These are phyloP conservation scores for Hylomyscus alleni DNA, from an alignment of 2,797 vertebrate species.

Conservation along the genomic window DNA sequence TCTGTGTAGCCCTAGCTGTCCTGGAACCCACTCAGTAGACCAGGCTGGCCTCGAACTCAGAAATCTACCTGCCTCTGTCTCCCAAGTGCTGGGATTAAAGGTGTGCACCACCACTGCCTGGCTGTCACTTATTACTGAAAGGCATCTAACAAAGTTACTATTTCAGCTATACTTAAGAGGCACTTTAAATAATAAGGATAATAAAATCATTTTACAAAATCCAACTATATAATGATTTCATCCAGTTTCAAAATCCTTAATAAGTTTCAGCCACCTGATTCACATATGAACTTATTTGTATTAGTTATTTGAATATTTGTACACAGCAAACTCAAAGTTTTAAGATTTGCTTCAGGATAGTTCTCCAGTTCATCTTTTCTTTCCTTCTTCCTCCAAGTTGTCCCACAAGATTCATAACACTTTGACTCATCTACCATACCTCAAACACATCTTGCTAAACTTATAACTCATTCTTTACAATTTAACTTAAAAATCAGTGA, in stretches of 20 bases:
- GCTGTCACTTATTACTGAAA: conserved; percentile 33
- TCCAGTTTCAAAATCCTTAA: conserved; percentile 49
- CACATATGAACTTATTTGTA: conserved; percentile 8
- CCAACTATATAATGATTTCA: conserved; percentile 48
- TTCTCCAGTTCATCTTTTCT: conserved; percentile 27
- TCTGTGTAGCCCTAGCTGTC: too few relatives aligned
- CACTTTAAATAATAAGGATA: conserved; percentile 57
- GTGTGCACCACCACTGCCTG: too few relatives aligned
- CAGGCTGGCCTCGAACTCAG: too few relatives aligned
- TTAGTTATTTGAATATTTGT: conserved; percentile 55
- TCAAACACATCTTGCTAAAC: not conserved
- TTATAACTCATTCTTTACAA: conserved; percentile 62
- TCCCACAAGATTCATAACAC: conserved; percentile 27
- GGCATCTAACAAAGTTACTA: conserved; percentile 48
- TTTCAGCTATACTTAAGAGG: conserved; percentile 4
- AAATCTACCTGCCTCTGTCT: too few relatives aligned
- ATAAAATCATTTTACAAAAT: conserved; percentile 51
- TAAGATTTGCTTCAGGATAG: conserved; percentile 26
- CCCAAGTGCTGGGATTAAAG: too few relatives aligned
- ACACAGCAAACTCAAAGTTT: conserved; percentile 56
- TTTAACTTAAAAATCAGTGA: conserved; percentile 66
- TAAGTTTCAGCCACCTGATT: conserved; percentile 64
- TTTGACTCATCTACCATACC: not conserved
- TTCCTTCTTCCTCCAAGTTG: conserved; percentile 49
- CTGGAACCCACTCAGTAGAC: too few relatives aligned